Base-by-base conservation (phyloP, 2,888 invertebrate species). In the Phrixothrix hirtus region DNA sequence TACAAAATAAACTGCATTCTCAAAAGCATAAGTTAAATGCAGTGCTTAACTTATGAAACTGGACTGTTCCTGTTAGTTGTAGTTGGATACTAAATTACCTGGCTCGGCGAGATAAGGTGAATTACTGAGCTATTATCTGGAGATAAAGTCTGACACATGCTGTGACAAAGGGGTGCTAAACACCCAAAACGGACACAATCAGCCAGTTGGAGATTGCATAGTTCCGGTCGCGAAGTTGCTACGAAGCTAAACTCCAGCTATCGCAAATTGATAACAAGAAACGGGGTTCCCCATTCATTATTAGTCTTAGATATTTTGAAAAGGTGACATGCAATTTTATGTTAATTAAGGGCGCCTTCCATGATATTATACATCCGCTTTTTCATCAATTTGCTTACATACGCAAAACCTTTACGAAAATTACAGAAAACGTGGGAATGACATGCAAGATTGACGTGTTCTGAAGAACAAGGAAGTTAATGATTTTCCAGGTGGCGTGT, bases 111-210 rank as follows among this genome's bases (percentile, higher is more conserved):
- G 56, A 56, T 56, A 56, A 56, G 34, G 56, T 56, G 52, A 56
- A 56, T 56, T 56, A 56, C 48, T 41, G 29, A 26, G 44, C 52
- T 49, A 56, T 56, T 56, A 56, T 56, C 48, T 56, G 27, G 34
- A 56, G 56, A 56, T 56, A 56, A 51, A 21, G 32, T 15, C 39
- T 53, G 56, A 56, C 56, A 56, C 52, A 56, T 48, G 42, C 44
- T 52, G 50, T 53, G 56, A 56, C 56, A 56, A 56, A 56, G 56
- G 44, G 56, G 56, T 56, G 56, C 52, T 56, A 56, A 56, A 56
- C 52, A 48, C 48, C 38, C 29, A 50, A 50, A 51, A 45, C 56
- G 52, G 50, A 47, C 56, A 51, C 49, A 52, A 52, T 47, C 49
- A 48, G 48, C 43, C 36, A 43, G 38, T 34, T 31, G 11, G 38